These are phyloP conservation scores for Gymnopithys bicolor DNA, from an alignment of 2,797 vertebrate genomes.

Conservation along the genomic window DNA sequence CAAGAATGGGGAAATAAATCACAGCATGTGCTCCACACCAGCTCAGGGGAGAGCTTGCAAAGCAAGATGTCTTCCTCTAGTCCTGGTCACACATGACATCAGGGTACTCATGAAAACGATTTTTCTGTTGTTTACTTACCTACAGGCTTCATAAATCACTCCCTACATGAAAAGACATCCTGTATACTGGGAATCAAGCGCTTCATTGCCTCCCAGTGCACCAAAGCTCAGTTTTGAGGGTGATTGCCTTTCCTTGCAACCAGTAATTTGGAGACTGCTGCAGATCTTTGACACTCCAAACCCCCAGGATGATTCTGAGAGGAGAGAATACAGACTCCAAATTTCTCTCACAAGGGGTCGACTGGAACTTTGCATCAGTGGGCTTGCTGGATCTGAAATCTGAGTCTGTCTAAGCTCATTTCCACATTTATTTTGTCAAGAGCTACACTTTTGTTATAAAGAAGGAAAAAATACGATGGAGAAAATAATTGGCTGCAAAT, in stretches of 20 bases:
- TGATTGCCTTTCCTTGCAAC: background rate
- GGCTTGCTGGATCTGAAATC: background rate
- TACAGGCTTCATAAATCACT: background rate
- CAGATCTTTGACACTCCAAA: background rate
- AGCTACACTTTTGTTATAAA: background rate
- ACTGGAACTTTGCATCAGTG: background rate
- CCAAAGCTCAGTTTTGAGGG: background rate
- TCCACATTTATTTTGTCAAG: background rate
- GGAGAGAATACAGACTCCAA: background rate
- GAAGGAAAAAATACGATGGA: background rate
- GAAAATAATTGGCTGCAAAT: background rate
- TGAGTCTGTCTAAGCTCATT: background rate
- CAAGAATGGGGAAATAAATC: background rate
- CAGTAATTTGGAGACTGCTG: background rate
- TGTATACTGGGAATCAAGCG: background rate
- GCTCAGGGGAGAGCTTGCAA: background rate
- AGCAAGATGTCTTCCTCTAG: background rate
- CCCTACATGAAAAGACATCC: background rate
- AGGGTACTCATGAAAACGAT: background rate
- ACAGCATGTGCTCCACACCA: fast-evolving
- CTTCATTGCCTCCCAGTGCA: background rate
- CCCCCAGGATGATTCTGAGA: background rate
- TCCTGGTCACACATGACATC: background rate
- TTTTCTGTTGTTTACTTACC: background rate
- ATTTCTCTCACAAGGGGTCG: background rate